A percentile compares a stretch with the other conserved stretches of the same genome.
Evolutionary conservation across 1,140 invertebrate genomes (phyloP).

Genomic region (Armadillidium nasatum): DNA sequence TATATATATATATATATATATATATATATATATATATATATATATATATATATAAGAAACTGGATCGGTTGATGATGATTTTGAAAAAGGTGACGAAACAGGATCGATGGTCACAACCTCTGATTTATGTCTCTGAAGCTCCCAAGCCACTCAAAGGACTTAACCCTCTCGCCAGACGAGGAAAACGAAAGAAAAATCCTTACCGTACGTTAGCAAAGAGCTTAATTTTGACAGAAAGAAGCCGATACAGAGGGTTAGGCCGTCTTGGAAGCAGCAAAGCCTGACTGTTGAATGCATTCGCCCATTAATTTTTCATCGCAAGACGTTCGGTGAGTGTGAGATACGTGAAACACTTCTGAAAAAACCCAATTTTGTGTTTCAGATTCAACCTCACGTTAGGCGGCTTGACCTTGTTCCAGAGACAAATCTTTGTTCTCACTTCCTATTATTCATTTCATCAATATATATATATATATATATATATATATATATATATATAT

Average conservation of each 20-base stretch:
- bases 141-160: background rate
- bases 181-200: background rate
- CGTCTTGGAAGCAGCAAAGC: background rate
- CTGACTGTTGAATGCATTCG: constrained; percentile 3
- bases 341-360: background rate
- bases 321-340: background rate
- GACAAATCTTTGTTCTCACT: no score
- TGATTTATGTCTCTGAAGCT: background rate
- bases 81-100: constrained; percentile 3
- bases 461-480: no score
- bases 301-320: constrained; percentile 3
- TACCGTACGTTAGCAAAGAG: background rate
- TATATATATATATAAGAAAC: background rate
- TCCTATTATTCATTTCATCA: no score
- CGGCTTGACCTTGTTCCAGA: background rate
- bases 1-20: constrained; percentile 1
- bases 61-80: background rate
- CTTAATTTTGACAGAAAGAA: background rate
- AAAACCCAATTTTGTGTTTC: background rate
- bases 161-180: background rate
- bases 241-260: background rate
- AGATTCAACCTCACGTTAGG: background rate
- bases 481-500: no score
- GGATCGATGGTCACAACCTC: constrained; percentile 2
- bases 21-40: background rate